These are phyloP conservation scores for Craterocephalus amniculus DNA, from an alignment of 2,797 vertebrate species.

Conservation along the genomic window DNA sequence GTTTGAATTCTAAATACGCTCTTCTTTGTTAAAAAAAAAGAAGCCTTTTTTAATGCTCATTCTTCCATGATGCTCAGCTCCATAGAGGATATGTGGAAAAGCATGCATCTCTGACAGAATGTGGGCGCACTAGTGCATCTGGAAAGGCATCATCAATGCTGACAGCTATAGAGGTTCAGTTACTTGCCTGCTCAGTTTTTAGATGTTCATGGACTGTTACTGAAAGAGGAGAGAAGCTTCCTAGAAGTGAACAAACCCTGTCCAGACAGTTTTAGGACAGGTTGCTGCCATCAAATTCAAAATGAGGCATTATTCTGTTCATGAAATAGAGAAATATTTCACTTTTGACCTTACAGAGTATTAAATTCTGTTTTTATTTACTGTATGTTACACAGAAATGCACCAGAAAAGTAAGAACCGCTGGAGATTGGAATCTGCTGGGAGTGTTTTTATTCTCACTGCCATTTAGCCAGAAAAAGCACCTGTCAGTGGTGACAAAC, in stretches of 20 bases:
- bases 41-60: no score
- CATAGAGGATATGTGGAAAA: no score
- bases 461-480: constrained; percentile 9
- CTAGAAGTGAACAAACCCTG: neutral
- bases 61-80: no score
- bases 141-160: neutral
- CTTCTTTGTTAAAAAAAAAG: no score
- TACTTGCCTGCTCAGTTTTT: neutral
- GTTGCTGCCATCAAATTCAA: neutral
- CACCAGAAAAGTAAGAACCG: neutral
- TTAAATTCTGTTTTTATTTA: no score
- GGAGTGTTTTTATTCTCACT: constrained; percentile 16
- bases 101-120: neutral
- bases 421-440: constrained; percentile 12
- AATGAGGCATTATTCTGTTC: neutral
- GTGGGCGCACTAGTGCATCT: neutral
- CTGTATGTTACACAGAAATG: neutral
- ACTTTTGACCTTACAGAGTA: neutral
- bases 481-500: constrained; percentile 1
- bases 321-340: neutral
- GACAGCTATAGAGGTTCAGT: neutral
- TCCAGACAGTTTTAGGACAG: neutral
- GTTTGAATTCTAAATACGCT: no score
- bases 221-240: neutral
- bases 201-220: neutral